phyloP scores from a whole-genome alignment of 2,888 invertebrate genomes.

The Oxyteleia sp. region DNA sequence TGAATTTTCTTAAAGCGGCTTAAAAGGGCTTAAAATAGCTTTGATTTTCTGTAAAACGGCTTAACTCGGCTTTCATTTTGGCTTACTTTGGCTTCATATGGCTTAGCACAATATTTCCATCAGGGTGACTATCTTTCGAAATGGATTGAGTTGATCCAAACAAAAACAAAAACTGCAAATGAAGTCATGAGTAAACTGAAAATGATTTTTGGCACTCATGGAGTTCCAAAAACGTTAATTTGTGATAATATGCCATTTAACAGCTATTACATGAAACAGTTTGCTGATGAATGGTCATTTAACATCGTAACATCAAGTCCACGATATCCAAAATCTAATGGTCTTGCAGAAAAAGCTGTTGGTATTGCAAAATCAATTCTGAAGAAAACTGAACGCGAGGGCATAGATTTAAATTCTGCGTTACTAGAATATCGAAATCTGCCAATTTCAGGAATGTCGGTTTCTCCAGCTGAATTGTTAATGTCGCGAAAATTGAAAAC shows the following conservation, averaged over 20 bases:
- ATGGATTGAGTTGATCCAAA: slow-evolving; percentile 18
- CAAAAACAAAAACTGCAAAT: slow-evolving; percentile 9
- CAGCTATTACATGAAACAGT: slow-evolving; percentile 2
- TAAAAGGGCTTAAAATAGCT: too few relatives aligned
- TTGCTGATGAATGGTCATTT: slow-evolving; percentile 29
- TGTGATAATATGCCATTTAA: slow-evolving; percentile 21
- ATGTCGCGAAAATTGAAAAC: slow-evolving; percentile 27
- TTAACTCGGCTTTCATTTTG: too few relatives aligned
- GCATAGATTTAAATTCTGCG: slow-evolving; percentile 11
- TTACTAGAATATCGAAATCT: slow-evolving; percentile 37
- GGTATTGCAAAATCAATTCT: slow-evolving; percentile 60
- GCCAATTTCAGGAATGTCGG: slow-evolving; percentile 6
- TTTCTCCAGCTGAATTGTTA: slow-evolving; percentile 21
- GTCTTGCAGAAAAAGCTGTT: slow-evolving; percentile 60
- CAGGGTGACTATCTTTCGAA: slow-evolving; percentile 6
- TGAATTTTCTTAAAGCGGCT: too few relatives aligned
- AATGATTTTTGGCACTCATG: slow-evolving; percentile 9
- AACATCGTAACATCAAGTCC: slow-evolving; percentile 43
- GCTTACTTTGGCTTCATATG: too few relatives aligned
- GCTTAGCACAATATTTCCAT: too few relatives aligned
- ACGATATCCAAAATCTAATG: slow-evolving; percentile 29
- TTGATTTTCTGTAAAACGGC: too few relatives aligned
- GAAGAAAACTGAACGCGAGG: slow-evolving; percentile 12
- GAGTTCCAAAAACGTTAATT: slow-evolving; percentile 7
- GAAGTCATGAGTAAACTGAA: neutral